Percentiles rank a stretch among this genome's conserved stretches.
Conservation (phyloP, 2,797 vertebrate genomes). For the Mus spretus region DNA sequence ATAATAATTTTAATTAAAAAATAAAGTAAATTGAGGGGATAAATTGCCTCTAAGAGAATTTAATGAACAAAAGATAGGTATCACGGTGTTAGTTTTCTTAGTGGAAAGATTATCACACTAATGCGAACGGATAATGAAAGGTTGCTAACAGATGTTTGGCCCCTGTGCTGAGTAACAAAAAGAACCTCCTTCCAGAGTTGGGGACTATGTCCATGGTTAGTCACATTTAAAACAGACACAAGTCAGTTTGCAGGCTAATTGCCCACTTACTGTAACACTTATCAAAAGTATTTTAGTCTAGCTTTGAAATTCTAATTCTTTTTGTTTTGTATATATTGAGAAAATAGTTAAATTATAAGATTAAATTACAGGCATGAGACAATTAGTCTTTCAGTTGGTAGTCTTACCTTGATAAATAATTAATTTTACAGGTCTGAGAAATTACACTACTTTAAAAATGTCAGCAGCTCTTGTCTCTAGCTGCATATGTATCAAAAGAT, state of each 20-base stretch:
- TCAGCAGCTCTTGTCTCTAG: too few species aligned
- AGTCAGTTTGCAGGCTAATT: neutral
- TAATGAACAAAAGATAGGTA: neutral
- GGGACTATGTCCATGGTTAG: neutral
- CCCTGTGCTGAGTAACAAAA: neutral
- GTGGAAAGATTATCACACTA: neutral
- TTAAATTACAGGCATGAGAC: neutral
- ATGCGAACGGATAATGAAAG: neutral
- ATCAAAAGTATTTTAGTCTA: neutral
- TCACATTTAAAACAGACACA: neutral
- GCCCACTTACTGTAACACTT: neutral
- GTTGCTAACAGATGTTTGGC: neutral
- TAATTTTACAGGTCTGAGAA: neutral
- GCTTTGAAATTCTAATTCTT: neutral
- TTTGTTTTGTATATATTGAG: neutral
- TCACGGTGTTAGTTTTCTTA: neutral
- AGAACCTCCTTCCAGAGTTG: too few species aligned
- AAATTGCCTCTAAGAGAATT: neutral
- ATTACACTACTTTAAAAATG: neutral
- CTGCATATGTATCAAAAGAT: too few species aligned
- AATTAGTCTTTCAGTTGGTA: neutral
- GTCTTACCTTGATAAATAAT: neutral
- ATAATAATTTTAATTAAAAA: constrained; percentile 20
- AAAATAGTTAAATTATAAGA: neutral
- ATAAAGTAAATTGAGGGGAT: neutral